Evolutionary conservation across 2,888 invertebrate species (phyloP).

Genomic region (Sipha maydis): DNA sequence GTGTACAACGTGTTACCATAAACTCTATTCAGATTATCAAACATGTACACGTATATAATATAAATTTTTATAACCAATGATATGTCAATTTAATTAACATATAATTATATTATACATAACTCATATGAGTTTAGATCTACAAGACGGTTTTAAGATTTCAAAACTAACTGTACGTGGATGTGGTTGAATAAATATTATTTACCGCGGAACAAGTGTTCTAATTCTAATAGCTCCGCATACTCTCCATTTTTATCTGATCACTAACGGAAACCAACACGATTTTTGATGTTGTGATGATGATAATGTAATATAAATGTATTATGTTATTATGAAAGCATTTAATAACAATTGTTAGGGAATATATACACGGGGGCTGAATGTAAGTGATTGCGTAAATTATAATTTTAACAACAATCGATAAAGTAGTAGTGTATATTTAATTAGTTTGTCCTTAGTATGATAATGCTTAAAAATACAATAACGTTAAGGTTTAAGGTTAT

Average conservation of each 20-base stretch:
- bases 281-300: neutral
- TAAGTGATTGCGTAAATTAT: conserved; percentile 24
- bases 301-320: neutral
- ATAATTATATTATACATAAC: neutral
- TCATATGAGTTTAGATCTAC: too few species aligned
- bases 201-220: neutral
- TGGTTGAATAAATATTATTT: conserved; percentile 13
- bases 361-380: neutral
- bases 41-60: too few species aligned
- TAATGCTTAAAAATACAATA: neutral
- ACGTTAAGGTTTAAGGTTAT: neutral
- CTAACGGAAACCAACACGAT: neutral
- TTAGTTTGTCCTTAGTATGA: conserved; percentile 11
- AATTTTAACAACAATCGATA: conserved; percentile 14
- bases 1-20: too few species aligned
- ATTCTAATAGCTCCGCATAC: neutral
- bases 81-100: neutral
- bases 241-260: neutral
- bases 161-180: neutral
- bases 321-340: neutral
- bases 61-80: too few species aligned
- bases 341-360: neutral
- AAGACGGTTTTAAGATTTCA: neutral
- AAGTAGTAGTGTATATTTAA: neutral
- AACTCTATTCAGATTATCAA: too few species aligned